Conservation (phyloP, 2,888 invertebrate genomes). For the Fissipunctia ypsillon region DNA sequence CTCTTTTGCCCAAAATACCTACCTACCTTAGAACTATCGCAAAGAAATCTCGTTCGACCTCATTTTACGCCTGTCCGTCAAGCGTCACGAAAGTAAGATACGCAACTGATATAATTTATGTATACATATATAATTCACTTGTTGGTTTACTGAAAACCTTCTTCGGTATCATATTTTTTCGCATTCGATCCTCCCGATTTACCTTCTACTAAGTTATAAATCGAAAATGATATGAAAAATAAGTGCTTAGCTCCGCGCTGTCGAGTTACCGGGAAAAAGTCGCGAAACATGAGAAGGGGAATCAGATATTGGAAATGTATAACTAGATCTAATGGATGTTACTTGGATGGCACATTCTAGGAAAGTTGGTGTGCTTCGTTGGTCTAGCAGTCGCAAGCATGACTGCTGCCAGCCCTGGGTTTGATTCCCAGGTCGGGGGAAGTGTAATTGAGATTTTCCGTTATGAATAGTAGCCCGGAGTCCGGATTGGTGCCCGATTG, state of each 20-base stretch:
- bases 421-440: neutral
- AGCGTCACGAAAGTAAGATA: constrained; percentile 56
- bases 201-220: constrained; percentile 35
- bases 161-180: constrained; percentile 18
- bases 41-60: constrained; percentile 45
- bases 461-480: neutral
- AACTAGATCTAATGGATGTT: constrained; percentile 17
- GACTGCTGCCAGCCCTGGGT: too few relatives aligned
- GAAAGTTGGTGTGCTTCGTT: neutral
- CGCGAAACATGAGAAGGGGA: constrained; percentile 22
- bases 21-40: constrained; percentile 22
- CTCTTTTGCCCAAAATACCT: neutral
- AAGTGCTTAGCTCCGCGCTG: constrained; percentile 30
- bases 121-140: constrained; percentile 47
- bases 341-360: neutral
- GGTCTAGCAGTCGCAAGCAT: neutral
- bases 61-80: constrained; percentile 60
- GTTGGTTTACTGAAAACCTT: constrained; percentile 10
- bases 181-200: constrained; percentile 24
- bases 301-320: constrained; percentile 29
- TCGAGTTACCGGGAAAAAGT: constrained; percentile 24
- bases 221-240: constrained; percentile 41
- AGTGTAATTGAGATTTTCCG: neutral
- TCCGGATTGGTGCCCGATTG: too few relatives aligned
- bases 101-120: constrained; percentile 32